Evolutionary conservation across 2,888 invertebrate species (phyloP).

Genomic region (Malthinus flaveolus): DNA sequence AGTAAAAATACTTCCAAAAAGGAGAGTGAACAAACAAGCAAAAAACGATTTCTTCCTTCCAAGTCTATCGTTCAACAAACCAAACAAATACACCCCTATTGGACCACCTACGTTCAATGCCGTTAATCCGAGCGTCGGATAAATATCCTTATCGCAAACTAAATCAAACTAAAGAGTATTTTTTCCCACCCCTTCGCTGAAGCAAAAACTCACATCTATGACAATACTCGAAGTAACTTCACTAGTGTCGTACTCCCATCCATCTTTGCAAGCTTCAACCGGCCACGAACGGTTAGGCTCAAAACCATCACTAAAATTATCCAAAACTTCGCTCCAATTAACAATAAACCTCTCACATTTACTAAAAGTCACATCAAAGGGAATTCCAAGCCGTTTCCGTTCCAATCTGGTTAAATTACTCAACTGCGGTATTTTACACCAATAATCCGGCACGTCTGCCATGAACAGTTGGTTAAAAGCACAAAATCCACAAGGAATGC

Average conservation of each 20-base stretch:
- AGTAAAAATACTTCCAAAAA: constrained; percentile 78
- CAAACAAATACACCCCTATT: constrained; percentile 87
- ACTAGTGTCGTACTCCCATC: constrained; percentile 78
- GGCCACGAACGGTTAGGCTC: constrained; percentile 64
- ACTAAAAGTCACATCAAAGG: constrained; percentile 59
- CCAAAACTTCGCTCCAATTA: constrained; percentile 67
- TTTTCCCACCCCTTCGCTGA: background rate
- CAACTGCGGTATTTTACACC: constrained; percentile 78
- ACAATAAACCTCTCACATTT: constrained; percentile 74
- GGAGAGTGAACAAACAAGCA: constrained; percentile 78
- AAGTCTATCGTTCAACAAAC: constrained; percentile 82
- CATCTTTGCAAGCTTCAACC: constrained; percentile 69
- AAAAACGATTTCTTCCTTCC: constrained; percentile 87
- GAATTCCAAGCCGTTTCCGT: constrained; percentile 69
- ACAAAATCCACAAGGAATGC: constrained; percentile 88
- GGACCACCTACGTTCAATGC: constrained; percentile 88
- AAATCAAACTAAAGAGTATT: constrained; percentile 75
- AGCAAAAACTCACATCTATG: constrained; percentile 68
- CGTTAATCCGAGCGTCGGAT: constrained; percentile 84
- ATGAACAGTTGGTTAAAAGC: constrained; percentile 94
- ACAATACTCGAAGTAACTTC: constrained; percentile 78
- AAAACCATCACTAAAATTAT: constrained; percentile 42
- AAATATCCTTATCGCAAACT: constrained; percentile 84
- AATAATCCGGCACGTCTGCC: constrained; percentile 84
- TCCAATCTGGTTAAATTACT: constrained; percentile 60